Percentiles rank a stretch among this genome's conserved stretches.
Evolutionary conservation across 2,888 invertebrate species (phyloP).

Genomic region (Eupeodes latifasciatus): DNA sequence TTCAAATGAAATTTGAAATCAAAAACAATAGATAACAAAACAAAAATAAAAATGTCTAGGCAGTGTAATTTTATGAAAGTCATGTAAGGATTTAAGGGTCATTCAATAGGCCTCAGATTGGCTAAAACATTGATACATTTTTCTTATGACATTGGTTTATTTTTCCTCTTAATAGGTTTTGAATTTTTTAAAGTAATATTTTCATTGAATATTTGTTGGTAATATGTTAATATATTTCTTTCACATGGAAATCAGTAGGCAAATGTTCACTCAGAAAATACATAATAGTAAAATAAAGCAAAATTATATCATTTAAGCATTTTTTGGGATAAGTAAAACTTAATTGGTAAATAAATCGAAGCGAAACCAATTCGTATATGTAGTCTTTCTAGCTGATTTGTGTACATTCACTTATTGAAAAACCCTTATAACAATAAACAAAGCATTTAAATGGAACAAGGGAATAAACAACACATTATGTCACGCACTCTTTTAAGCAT

Average conservation of each 20-base stretch:
- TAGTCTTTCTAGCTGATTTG: not conserved
- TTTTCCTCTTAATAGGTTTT: too few relatives aligned
- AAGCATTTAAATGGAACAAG: constrained; percentile 37
- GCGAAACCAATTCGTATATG: too few relatives aligned
- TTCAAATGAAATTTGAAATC: constrained; percentile 63
- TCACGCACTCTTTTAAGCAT: constrained; percentile 52
- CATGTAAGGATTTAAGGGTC: constrained; percentile 28
- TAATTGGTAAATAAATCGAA: too few relatives aligned
- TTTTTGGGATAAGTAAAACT: too few relatives aligned
- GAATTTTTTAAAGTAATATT: too few relatives aligned
- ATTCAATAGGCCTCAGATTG: not conserved
- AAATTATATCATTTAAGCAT: too few relatives aligned
- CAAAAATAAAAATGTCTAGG: constrained; percentile 58
- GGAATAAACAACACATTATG: constrained; percentile 25
- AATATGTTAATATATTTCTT: too few relatives aligned
- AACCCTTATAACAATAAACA: not conserved
- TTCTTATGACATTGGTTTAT: too few relatives aligned
- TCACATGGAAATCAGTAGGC: too few relatives aligned
- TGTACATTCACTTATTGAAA: not conserved
- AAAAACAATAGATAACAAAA: constrained; percentile 19
- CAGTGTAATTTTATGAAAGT: constrained; percentile 61
- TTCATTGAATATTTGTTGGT: too few relatives aligned
- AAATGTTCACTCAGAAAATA: too few relatives aligned
- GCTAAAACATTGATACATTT: not conserved
- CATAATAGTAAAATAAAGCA: too few relatives aligned